Percentiles rank a stretch among this genome's conserved stretches.
Evolutionary conservation across 2,797 vertebrate genomes (phyloP).

Genomic region (Sebastes trivittatus): DNA sequence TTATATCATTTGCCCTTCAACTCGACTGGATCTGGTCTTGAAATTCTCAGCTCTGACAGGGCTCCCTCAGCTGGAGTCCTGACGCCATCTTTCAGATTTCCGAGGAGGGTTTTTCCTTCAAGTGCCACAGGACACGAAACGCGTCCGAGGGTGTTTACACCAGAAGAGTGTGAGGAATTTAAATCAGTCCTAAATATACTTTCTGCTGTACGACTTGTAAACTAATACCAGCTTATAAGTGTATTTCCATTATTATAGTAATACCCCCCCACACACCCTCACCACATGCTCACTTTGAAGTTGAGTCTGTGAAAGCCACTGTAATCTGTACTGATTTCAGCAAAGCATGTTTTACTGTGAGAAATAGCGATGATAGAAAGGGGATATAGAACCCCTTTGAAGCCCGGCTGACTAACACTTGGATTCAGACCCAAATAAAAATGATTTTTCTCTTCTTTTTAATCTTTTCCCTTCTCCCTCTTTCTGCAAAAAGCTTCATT

Average conservation of each 20-base stretch:
- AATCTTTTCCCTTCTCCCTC: conserved; percentile 9
- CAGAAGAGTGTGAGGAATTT: conserved; percentile 6
- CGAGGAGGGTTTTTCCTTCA: not conserved
- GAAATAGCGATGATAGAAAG: conserved; percentile 57
- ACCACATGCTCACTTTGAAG: conserved; percentile 69
- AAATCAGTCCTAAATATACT: conserved; percentile 58
- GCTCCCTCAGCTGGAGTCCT: conserved; percentile 18
- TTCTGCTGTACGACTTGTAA: conserved; percentile 47
- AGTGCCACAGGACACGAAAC: not conserved
- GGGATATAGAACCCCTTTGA: conserved; percentile 71
- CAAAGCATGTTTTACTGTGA: conserved; percentile 71
- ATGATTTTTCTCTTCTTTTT: conserved; percentile 9
- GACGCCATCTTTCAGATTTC: not conserved
- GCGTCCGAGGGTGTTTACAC: conserved; percentile 7
- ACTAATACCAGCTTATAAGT: conserved; percentile 57
- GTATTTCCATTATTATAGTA: conserved; percentile 55
- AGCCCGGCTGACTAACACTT: conserved; percentile 57
- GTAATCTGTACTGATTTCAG: conserved; percentile 76
- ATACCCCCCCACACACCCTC: not conserved
- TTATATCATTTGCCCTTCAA: not conserved
- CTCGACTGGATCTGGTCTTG: not conserved
- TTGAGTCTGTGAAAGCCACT: conserved; percentile 59
- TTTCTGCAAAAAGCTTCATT: conserved; percentile 37
- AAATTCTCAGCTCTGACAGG: not conserved
- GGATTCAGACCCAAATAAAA: conserved; percentile 63